A percentile compares a stretch with the other conserved stretches of the same genome.
These are phyloP conservation scores for Agelastica alni DNA, from an alignment of 2,888 invertebrate species.

Conservation along the genomic window DNA sequence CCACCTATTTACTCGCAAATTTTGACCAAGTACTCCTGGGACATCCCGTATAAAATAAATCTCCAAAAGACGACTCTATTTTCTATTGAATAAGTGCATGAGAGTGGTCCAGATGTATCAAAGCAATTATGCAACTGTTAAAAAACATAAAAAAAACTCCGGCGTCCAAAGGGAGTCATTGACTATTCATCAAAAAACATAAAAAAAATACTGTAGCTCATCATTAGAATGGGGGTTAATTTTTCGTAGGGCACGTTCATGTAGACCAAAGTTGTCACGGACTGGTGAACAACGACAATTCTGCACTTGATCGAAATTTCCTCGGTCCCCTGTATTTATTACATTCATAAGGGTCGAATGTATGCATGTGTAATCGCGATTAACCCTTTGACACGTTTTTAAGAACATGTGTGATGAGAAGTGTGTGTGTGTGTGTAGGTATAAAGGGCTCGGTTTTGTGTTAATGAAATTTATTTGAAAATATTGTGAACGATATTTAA, in stretches of 20 bases:
- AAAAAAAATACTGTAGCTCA: slow-evolving; percentile 37
- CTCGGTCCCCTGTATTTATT: slow-evolving; percentile 33
- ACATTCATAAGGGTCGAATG: slow-evolving; percentile 14
- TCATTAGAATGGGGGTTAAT: slow-evolving; percentile 23
- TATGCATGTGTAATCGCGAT: slow-evolving; percentile 32
- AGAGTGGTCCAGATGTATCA: slow-evolving; percentile 37
- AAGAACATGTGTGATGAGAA: slow-evolving; percentile 39
- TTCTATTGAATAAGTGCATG: slow-evolving; percentile 20
- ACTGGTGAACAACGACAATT: slow-evolving; percentile 43
- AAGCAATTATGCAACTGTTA: slow-evolving; percentile 49
- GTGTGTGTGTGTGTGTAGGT: too few relatives aligned
- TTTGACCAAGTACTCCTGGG: too few relatives aligned
- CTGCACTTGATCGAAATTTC: slow-evolving; percentile 48
- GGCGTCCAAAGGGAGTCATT: slow-evolving; percentile 39
- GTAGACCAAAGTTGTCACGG: slow-evolving; percentile 37
- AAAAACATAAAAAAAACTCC: slow-evolving; percentile 44
- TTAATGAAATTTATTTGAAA: slow-evolving; percentile 9
- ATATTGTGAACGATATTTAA: background rate
- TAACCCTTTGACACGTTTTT: slow-evolving; percentile 43
- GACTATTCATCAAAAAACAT: slow-evolving; percentile 45
- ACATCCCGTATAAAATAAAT: too few relatives aligned
- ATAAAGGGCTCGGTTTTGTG: too few relatives aligned
- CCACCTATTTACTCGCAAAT: too few relatives aligned
- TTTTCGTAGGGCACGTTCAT: slow-evolving; percentile 37
- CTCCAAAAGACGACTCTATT: slow-evolving; percentile 1